phyloP scores from a whole-genome alignment of 2,888 invertebrate genomes.

The Panzeria rudis region DNA sequence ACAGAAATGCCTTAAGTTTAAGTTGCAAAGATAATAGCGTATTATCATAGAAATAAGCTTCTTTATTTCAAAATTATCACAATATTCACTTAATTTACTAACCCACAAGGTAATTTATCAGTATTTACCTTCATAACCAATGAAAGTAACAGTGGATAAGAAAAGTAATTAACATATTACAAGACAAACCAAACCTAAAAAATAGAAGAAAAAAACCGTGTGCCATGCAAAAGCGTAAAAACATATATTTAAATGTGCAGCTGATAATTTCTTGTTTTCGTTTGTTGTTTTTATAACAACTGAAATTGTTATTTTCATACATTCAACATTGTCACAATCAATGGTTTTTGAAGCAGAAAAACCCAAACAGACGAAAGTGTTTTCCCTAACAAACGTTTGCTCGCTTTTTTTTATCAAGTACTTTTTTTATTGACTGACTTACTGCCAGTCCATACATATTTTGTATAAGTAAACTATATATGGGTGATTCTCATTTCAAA shows the following conservation, averaged over 20 bases:
- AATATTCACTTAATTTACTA: conserved; percentile 44
- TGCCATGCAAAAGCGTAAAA: conserved; percentile 41
- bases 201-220: conserved; percentile 27
- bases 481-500: no score
- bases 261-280: conserved; percentile 65
- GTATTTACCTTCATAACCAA: conserved; percentile 61
- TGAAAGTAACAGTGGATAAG: conserved; percentile 66
- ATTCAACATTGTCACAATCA: conserved; percentile 64
- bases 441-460: conserved; percentile 9
- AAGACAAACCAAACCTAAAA: conserved; percentile 35
- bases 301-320: conserved; percentile 30
- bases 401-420: conserved; percentile 41
- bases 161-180: conserved; percentile 66
- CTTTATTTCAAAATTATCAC: conserved; percentile 56
- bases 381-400: conserved; percentile 61
- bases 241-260: conserved; percentile 66
- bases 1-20: background rate
- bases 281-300: conserved; percentile 8
- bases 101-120: conserved; percentile 44
- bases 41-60: conserved; percentile 37
- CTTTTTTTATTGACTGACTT: conserved; percentile 14
- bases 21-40: background rate
- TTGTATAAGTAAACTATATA: no score
- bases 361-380: conserved; percentile 75
- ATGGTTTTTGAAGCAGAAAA: conserved; percentile 54